Conservation (phyloP, 2,113 vertebrate species). For the Raja brachyura region DNA sequence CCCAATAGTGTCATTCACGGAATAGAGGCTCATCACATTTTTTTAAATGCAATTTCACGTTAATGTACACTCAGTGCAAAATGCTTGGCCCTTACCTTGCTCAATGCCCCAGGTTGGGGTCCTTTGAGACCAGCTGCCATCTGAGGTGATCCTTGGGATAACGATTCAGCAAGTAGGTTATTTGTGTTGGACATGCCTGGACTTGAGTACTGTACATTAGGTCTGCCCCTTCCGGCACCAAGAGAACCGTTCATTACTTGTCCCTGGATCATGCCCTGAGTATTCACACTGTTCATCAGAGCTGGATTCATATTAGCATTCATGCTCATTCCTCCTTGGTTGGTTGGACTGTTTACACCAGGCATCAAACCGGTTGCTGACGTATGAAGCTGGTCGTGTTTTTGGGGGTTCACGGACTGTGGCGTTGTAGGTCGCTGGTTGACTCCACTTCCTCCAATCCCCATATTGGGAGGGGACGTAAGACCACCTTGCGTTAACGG, state of each 20-base stretch:
- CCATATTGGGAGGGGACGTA: conserved; percentile 63
- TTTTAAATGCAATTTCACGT: background rate
- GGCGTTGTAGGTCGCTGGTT: conserved; percentile 58
- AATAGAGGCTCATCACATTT: background rate
- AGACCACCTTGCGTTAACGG: conserved; percentile 63
- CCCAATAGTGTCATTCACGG: no score
- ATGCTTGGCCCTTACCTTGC: conserved; percentile 62
- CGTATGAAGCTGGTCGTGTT: conserved; percentile 36
- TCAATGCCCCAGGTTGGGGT: conserved; percentile 76
- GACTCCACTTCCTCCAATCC: conserved; percentile 58
- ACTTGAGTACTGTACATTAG: conserved; percentile 74
- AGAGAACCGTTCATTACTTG: conserved; percentile 90
- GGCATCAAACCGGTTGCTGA: conserved; percentile 60
- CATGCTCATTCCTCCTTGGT: conserved; percentile 66
- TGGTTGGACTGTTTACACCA: conserved; percentile 62
- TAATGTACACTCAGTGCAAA: background rate
- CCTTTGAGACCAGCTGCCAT: conserved; percentile 70
- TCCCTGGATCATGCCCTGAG: conserved; percentile 63
- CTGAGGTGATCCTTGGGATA: conserved; percentile 68
- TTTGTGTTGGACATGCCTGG: conserved; percentile 69
- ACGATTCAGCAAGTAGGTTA: conserved; percentile 75
- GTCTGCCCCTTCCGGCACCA: conserved; percentile 69
- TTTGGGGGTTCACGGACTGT: conserved; percentile 47
- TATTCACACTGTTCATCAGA: conserved; percentile 66
- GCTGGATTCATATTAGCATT: conserved; percentile 71